phyloP scores from a whole-genome alignment of 2,797 vertebrate species.

The Adrianichthys oophorus region DNA sequence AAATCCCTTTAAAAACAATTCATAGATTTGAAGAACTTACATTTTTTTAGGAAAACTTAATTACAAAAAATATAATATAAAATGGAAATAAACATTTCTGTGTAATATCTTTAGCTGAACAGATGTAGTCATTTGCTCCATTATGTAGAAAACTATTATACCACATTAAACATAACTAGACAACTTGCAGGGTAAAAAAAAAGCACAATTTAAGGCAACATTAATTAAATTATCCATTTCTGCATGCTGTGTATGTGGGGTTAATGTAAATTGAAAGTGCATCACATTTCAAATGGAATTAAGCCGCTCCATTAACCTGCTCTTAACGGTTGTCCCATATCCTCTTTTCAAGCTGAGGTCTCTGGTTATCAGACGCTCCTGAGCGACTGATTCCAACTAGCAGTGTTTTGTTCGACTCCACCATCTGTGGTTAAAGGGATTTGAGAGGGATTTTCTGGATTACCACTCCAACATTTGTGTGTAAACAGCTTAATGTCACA shows the following conservation, averaged over 20 bases:
- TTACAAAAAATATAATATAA: no score
- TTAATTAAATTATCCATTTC: background rate
- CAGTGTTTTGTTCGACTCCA: constrained; percentile 71
- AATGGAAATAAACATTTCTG: no score
- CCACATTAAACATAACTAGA: background rate
- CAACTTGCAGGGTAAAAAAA: background rate
- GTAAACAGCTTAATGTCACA: constrained; percentile 77
- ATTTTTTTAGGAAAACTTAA: no score
- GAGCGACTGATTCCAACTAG: constrained; percentile 43
- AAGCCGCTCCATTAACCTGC: constrained; percentile 35
- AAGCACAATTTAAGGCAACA: constrained; percentile 1
- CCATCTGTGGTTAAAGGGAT: constrained; percentile 76
- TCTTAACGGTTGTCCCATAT: constrained; percentile 1
- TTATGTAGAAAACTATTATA: background rate
- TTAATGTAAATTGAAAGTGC: constrained; percentile 9
- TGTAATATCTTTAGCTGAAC: no score
- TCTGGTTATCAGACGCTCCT: constrained; percentile 31
- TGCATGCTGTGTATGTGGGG: background rate
- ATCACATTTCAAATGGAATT: constrained; percentile 8
- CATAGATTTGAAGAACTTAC: no score
- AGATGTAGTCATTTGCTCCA: no score
- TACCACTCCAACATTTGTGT: constrained; percentile 73
- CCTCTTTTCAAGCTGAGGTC: constrained; percentile 31
- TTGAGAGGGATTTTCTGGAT: constrained; percentile 72
- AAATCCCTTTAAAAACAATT: no score